Evolutionary conservation across 2,797 vertebrate species (phyloP).

Genomic region (Coreius guichenoti): DNA sequence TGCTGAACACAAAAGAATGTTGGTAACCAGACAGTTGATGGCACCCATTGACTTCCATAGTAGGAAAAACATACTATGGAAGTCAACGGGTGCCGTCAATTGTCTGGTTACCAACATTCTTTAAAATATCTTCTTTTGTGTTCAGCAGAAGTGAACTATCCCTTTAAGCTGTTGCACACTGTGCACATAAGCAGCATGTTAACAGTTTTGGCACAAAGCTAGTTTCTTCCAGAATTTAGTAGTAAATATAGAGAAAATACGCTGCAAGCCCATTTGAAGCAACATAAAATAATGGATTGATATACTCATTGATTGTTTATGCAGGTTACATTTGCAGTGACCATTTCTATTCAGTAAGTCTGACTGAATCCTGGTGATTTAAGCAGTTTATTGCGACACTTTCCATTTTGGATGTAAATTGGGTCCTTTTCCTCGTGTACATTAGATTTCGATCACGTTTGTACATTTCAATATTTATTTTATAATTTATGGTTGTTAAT

Average conservation of each 20-base stretch:
- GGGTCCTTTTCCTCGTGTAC: neutral
- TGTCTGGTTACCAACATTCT: too few relatives aligned
- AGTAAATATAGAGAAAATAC: neutral
- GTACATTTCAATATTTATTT: neutral
- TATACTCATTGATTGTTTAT: neutral
- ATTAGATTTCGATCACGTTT: conserved; percentile 5
- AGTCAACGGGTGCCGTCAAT: too few relatives aligned
- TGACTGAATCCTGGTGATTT: neutral
- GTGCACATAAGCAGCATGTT: neutral
- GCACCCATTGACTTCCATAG: too few relatives aligned
- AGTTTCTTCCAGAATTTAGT: neutral
- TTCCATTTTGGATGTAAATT: neutral
- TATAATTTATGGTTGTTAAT: neutral
- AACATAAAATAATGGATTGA: neutral
- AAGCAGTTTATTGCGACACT: neutral
- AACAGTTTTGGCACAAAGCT: neutral
- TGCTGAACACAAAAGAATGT: too few relatives aligned
- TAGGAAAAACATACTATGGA: too few relatives aligned
- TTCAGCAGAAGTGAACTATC: too few relatives aligned
- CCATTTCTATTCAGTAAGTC: neutral
- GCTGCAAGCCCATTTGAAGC: neutral
- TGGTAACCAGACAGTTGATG: too few relatives aligned
- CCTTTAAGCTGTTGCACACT: neutral
- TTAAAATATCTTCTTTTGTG: too few relatives aligned
- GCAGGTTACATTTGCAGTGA: neutral